Percentiles rank a stretch among this genome's conserved stretches.
Conservation (phyloP, 2,113 vertebrate species). For the Tetrax tetrax region DNA sequence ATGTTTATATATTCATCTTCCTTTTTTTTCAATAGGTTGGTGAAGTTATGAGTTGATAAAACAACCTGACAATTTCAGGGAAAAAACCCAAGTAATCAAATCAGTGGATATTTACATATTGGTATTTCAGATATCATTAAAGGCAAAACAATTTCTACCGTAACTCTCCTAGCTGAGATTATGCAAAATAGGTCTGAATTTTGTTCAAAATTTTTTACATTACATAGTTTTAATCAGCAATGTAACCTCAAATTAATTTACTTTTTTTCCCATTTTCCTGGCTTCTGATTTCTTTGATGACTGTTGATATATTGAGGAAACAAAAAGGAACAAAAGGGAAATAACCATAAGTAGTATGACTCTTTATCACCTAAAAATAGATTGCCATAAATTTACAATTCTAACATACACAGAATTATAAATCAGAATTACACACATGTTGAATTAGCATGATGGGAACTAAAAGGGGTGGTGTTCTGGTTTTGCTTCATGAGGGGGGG, state of each 20-base stretch:
- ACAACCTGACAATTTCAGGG: not conserved
- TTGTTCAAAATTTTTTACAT: not conserved
- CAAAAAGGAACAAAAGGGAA: not conserved
- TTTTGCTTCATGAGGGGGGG: too few species aligned
- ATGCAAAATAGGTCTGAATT: not conserved
- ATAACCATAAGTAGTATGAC: rapidly evolving
- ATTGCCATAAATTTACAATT: not conserved
- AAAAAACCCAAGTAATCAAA: rapidly evolving
- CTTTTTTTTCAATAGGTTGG: not conserved
- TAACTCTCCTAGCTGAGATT: not conserved
- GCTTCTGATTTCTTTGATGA: not conserved
- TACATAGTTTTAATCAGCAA: not conserved
- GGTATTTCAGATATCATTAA: not conserved
- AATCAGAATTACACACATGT: not conserved
- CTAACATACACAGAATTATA: not conserved
- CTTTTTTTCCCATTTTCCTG: not conserved
- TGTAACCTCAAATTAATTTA: not conserved
- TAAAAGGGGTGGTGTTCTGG: not conserved
- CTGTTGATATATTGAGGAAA: not conserved
- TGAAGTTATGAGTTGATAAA: not conserved
- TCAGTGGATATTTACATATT: not conserved
- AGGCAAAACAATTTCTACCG: not conserved
- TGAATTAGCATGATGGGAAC: not conserved
- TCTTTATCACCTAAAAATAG: not conserved
- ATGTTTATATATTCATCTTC: not conserved